Evolutionary conservation across 2,797 vertebrate species (phyloP).

Genomic region (Potorous gilbertii): DNA sequence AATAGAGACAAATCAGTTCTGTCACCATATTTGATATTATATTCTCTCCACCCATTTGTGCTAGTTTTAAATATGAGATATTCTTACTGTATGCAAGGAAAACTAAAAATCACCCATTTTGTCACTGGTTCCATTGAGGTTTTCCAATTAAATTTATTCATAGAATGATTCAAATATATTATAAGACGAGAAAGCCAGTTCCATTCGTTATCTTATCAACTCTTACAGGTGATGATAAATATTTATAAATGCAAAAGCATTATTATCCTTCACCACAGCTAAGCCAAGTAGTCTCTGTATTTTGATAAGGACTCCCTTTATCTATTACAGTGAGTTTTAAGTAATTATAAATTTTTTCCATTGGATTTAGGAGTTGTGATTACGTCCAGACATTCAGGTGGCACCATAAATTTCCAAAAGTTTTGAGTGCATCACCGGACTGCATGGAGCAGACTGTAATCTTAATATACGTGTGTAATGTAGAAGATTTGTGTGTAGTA

Average conservation of each 20-base stretch:
- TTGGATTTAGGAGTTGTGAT: not conserved
- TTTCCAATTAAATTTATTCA: conserved; percentile 34
- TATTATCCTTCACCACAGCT: not conserved
- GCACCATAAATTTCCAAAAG: not conserved
- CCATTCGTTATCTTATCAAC: conserved; percentile 30
- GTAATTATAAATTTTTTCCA: not conserved
- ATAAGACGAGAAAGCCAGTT: conserved; percentile 8
- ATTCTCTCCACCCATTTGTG: not conserved
- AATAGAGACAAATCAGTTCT: conserved; percentile 29
- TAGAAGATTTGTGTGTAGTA: not conserved
- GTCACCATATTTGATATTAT: not conserved
- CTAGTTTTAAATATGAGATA: conserved; percentile 41
- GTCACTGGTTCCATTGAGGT: not conserved
- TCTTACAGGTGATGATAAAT: not conserved
- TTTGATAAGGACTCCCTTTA: conserved; percentile 4
- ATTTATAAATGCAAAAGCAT: not conserved
- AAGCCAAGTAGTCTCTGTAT: not conserved
- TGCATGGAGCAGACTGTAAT: not conserved
- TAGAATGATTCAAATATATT: conserved; percentile 48
- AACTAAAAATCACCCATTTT: conserved; percentile 9
- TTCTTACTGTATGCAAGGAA: conserved; percentile 38
- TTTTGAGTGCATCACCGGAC: not conserved
- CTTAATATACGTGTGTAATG: conserved; percentile 30
- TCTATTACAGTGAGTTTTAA: conserved; percentile 13
- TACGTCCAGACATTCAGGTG: not conserved